Evolutionary conservation across 2,113 vertebrate species (phyloP).

Genomic region (Apodemus speciosus): DNA sequence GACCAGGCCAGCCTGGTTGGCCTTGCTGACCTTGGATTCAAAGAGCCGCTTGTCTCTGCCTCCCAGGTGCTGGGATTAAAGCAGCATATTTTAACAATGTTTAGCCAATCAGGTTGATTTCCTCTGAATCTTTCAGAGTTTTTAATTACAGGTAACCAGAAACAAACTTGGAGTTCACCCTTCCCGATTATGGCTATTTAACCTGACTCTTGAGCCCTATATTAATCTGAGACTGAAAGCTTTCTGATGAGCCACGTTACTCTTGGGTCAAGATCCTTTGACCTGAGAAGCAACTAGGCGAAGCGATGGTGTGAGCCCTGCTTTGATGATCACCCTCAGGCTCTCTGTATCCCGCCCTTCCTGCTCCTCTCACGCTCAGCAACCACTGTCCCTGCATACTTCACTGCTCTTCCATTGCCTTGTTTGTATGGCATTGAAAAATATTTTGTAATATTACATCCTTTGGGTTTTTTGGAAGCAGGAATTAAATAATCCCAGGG

Average conservation of each 20-base stretch:
- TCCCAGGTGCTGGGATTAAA: neutral
- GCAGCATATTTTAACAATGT: constrained; percentile 31
- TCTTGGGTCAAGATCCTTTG: neutral
- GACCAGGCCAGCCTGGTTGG: neutral
- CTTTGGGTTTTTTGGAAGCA: neutral
- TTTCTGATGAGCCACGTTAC: constrained; percentile 16
- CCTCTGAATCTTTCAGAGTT: constrained; percentile 7
- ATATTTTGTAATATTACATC: neutral
- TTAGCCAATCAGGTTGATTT: constrained; percentile 28
- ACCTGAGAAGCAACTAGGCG: constrained; percentile 7
- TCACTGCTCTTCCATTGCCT: neutral
- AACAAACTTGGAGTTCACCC: constrained; percentile 19
- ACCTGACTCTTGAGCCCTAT: constrained; percentile 2
- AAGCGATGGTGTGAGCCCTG: neutral
- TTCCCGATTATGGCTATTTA: constrained; percentile 10
- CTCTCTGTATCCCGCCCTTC: neutral
- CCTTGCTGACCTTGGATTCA: neutral
- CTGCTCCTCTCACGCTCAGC: neutral
- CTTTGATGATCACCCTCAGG: neutral
- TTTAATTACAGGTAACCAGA: constrained; percentile 50
- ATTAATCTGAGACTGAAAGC: constrained; percentile 26
- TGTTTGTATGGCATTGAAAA: neutral
- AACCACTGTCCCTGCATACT: neutral
- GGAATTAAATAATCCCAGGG: neutral
- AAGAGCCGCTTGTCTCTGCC: neutral